Evolutionary conservation across 2,888 invertebrate species (phyloP).

Genomic region (Neoascia interrupta): DNA sequence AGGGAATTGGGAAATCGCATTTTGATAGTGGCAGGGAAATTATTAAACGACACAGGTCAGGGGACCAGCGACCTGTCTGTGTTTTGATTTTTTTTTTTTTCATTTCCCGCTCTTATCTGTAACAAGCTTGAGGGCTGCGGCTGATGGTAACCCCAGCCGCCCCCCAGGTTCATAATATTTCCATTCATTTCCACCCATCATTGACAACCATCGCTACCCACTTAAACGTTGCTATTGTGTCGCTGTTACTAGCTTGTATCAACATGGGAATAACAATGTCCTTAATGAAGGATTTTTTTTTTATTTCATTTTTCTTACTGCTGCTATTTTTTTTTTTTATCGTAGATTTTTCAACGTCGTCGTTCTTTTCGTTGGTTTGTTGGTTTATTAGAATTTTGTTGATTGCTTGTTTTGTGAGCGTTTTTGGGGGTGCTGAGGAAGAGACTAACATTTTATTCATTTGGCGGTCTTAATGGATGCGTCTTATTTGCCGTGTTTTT

Average conservation of each 20-base stretch:
- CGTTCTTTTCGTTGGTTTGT: slow-evolving; percentile 14
- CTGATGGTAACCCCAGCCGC: neutral
- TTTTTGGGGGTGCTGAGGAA: neutral
- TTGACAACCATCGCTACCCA: slow-evolving; percentile 22
- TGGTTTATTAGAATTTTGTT: slow-evolving; percentile 66
- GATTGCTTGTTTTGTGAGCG: slow-evolving; percentile 53
- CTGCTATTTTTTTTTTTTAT: slow-evolving; percentile 1
- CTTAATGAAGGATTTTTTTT: slow-evolving; percentile 47
- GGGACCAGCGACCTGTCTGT: slow-evolving; percentile 13
- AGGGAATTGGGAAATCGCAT: slow-evolving; percentile 39
- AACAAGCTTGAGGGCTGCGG: slow-evolving; percentile 36
- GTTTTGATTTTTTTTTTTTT: slow-evolving; percentile 4
- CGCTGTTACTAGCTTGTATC: slow-evolving; percentile 61
- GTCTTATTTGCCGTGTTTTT: slow-evolving; percentile 17
- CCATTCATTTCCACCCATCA: slow-evolving; percentile 30
- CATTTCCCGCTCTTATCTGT: slow-evolving; percentile 29
- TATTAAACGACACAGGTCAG: slow-evolving; percentile 54
- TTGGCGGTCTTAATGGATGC: slow-evolving; percentile 45
- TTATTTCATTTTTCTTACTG: slow-evolving; percentile 1
- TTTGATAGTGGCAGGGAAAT: slow-evolving; percentile 23
- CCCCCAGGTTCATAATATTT: slow-evolving; percentile 11
- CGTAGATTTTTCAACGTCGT: no score
- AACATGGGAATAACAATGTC: slow-evolving; percentile 67
- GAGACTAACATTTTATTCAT: slow-evolving; percentile 21
- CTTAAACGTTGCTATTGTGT: slow-evolving; percentile 62